These are phyloP conservation scores for cattle (Bos taurus) DNA, from an alignment of 2,113 vertebrate genomes.

Conservation along the genomic window DNA sequence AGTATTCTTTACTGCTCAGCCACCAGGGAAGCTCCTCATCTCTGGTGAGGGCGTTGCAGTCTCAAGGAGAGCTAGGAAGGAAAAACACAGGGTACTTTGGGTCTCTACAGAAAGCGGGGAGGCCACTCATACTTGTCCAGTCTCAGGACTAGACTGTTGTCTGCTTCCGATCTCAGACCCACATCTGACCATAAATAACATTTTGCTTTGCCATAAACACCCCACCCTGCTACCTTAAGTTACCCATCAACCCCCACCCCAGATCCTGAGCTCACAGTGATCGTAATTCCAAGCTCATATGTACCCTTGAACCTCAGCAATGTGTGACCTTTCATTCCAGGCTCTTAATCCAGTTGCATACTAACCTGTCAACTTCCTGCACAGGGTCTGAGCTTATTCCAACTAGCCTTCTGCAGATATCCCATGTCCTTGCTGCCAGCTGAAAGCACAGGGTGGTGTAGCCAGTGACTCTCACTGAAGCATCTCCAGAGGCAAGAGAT, in stretches of 20 bases:
- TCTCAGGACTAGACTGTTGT: no score
- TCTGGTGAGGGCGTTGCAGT: rapidly evolving
- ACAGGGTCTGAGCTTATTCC: background rate
- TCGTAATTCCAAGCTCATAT: background rate
- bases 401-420: background rate
- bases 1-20: background rate
- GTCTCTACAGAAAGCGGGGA: background rate
- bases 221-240: rapidly evolving
- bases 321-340: background rate
- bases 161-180: background rate
- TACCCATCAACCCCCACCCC: background rate
- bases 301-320: background rate
- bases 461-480: background rate
- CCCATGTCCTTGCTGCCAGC: background rate
- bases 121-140: background rate
- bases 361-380: background rate
- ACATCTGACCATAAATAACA: background rate
- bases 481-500: background rate
- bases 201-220: background rate
- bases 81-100: background rate
- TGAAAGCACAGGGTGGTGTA: background rate
- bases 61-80: background rate
- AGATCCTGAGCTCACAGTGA: background rate
- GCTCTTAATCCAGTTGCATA: no score
- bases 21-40: background rate